Percentiles rank a stretch among this genome's conserved stretches.
Evolutionary conservation across 1,140 invertebrate genomes (phyloP).

Genomic region (Drosophila nigrodunni): DNA sequence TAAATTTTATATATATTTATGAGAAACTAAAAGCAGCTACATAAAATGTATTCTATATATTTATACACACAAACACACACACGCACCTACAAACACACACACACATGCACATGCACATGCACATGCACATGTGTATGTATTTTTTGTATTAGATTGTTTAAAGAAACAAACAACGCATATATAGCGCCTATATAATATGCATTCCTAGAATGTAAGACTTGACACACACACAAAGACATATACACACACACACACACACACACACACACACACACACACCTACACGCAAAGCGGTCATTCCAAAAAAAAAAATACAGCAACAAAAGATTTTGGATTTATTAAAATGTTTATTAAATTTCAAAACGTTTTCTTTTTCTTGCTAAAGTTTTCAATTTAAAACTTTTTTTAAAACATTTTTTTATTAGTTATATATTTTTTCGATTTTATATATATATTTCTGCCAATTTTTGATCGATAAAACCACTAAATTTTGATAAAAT

Average conservation of each 20-base stretch:
- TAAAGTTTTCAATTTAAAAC: too few species aligned
- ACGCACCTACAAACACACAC: constrained; percentile 26
- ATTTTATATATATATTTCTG: not conserved
- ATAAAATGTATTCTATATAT: constrained; percentile 62
- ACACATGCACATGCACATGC: constrained; percentile 10
- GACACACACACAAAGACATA: constrained; percentile 10
- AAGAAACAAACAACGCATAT: constrained; percentile 18
- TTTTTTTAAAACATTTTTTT: too few species aligned
- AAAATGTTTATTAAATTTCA: too few species aligned
- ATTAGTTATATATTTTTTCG: too few species aligned
- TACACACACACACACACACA: constrained; percentile 10
- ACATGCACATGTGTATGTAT: constrained; percentile 31
- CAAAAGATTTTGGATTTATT: not conserved
- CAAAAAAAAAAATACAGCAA: constrained; percentile 41
- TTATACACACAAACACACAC: constrained; percentile 40
- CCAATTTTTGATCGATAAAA: too few species aligned
- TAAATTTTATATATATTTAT: constrained; percentile 4
- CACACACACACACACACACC: constrained; percentile 16
- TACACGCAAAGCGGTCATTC: constrained; percentile 58
- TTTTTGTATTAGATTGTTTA: constrained; percentile 39
- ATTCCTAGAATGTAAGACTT: constrained; percentile 67
- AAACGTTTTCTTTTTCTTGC: too few species aligned
- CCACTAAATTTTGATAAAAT: too few species aligned
- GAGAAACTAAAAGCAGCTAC: constrained; percentile 14
- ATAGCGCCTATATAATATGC: constrained; percentile 47